These are phyloP conservation scores for Phymorhynchus buccinoides DNA, from an alignment of 1,140 invertebrate species.

Conservation along the genomic window DNA sequence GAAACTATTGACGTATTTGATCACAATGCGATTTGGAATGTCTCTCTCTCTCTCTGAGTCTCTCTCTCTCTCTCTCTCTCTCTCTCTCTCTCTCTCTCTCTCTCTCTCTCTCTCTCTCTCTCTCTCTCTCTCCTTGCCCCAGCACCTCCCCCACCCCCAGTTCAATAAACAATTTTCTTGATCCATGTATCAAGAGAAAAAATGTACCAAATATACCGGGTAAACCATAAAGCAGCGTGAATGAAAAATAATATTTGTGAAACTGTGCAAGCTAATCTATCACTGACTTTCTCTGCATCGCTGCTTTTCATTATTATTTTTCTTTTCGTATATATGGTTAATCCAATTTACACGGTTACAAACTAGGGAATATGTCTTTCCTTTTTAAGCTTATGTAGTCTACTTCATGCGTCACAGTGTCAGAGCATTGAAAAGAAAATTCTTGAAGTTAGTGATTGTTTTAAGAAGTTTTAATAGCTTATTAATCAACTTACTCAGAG, in stretches of 20 bases:
- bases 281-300: too few relatives aligned
- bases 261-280: too few relatives aligned
- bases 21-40: not conserved
- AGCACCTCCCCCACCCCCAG: not conserved
- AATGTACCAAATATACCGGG: not conserved
- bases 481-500: too few relatives aligned
- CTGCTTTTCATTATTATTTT: too few relatives aligned
- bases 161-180: not conserved
- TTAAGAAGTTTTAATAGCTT: too few relatives aligned
- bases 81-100: conserved; percentile 25
- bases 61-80: not conserved
- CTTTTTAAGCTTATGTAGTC: too few relatives aligned
- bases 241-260: not conserved
- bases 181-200: too few relatives aligned
- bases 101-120: conserved; percentile 14
- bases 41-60: not conserved
- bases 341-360: too few relatives aligned
- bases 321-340: too few relatives aligned
- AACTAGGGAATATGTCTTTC: too few relatives aligned
- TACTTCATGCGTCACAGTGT: too few relatives aligned
- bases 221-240: not conserved
- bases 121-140: not conserved
- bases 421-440: not conserved
- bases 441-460: not conserved
- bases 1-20: too few relatives aligned